These are phyloP conservation scores for Vulpes lagopus DNA, from an alignment of 2,113 vertebrate species.

Conservation along the genomic window DNA sequence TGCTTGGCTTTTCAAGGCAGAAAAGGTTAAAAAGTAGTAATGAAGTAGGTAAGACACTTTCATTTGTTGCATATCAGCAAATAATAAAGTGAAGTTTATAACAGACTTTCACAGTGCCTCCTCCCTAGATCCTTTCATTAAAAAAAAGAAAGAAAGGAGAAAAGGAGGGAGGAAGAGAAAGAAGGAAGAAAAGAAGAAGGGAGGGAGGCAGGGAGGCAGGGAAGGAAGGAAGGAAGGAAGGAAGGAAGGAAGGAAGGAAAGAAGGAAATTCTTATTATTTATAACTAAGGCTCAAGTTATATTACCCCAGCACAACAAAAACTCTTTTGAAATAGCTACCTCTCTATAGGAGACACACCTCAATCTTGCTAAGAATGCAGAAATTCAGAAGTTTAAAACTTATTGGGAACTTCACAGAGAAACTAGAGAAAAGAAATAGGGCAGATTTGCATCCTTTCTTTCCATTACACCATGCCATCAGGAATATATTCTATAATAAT, in stretches of 20 bases:
- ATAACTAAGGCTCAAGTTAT: neutral
- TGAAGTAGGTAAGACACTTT: neutral
- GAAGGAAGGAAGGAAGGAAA: rapidly evolving
- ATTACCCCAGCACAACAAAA: neutral
- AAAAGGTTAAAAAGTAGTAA: neutral
- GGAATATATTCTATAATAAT: neutral
- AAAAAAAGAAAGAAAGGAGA: neutral
- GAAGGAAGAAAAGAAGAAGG: too few relatives aligned
- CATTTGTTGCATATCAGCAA: conserved; percentile 21
- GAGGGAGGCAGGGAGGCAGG: rapidly evolving
- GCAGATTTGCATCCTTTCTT: neutral
- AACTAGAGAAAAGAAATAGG: neutral
- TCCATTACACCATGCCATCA: neutral
- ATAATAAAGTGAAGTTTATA: neutral
- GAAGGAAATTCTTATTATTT: neutral
- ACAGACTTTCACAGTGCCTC: neutral
- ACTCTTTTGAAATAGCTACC: neutral
- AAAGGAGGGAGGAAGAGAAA: rapidly evolving
- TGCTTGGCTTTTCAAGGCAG: conserved; percentile 48
- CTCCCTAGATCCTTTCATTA: neutral
- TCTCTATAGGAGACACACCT: neutral
- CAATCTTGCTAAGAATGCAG: neutral
- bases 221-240: neutral
- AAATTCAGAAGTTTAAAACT: conserved; percentile 42
- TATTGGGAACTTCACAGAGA: conserved; percentile 39